A percentile compares a stretch with the other conserved stretches of the same genome.
These are phyloP conservation scores for Apodemia duryi DNA, from an alignment of 2,888 invertebrate species.

Conservation along the genomic window DNA sequence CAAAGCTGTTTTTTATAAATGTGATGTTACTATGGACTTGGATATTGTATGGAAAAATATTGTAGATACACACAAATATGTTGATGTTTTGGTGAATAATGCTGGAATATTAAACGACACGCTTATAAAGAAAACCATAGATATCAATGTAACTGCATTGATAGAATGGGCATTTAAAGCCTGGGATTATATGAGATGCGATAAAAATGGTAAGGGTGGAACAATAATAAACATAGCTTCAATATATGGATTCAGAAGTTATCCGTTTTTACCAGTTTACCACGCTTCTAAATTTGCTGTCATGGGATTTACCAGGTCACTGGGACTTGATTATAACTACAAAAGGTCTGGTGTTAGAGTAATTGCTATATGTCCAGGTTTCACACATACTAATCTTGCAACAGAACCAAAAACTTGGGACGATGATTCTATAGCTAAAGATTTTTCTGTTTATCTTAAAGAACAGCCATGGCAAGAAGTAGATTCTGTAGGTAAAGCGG, in stretches of 20 bases:
- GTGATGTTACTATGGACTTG: conserved; percentile 68
- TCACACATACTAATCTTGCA: conserved; percentile 60
- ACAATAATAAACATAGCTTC: conserved; percentile 83
- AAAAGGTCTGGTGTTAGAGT: conserved; percentile 71
- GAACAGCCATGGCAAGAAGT: conserved; percentile 44
- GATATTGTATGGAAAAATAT: conserved; percentile 52
- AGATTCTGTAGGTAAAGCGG: conserved; percentile 46
- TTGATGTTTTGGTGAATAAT: conserved; percentile 66
- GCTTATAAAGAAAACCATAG: conserved; percentile 41
- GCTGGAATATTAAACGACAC: conserved; percentile 55
- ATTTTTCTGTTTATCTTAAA: conserved; percentile 35
- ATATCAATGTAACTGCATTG: conserved; percentile 53
- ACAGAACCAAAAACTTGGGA: conserved; percentile 29
- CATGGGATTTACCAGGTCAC: conserved; percentile 60
- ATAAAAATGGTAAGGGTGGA: conserved; percentile 79
- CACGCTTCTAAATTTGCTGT: conserved; percentile 80
- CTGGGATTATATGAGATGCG: conserved; percentile 78
- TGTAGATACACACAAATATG: conserved; percentile 44
- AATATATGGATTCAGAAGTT: conserved; percentile 73
- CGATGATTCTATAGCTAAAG: conserved; percentile 30
- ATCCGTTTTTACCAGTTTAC: conserved; percentile 77
- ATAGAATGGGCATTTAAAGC: conserved; percentile 70
- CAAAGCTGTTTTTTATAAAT: conserved; percentile 60
- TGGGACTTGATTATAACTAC: conserved; percentile 62
- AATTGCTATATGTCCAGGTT: conserved; percentile 75